A percentile compares a stretch with the other conserved stretches of the same genome.
These are phyloP conservation scores for Osmerus mordax DNA, from an alignment of 2,113 vertebrate species.

Conservation along the genomic window DNA sequence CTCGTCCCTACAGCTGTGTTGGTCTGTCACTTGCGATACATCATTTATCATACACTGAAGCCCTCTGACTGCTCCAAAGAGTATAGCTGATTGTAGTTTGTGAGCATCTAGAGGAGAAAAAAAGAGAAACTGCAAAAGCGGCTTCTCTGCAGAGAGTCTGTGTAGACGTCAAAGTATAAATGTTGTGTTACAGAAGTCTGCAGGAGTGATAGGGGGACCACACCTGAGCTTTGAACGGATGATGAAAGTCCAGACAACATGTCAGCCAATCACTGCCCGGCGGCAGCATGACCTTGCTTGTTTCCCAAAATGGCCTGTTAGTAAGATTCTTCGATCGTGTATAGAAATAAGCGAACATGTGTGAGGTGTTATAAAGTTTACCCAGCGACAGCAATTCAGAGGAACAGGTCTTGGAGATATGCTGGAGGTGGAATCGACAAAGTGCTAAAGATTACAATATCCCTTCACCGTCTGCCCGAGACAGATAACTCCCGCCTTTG, in stretches of 20 bases:
- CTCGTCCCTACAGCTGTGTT: not conserved
- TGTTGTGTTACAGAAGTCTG: too few relatives aligned
- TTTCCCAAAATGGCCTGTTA: not conserved
- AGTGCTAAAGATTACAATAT: constrained; percentile 4
- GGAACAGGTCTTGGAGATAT: not conserved
- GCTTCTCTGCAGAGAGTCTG: too few relatives aligned
- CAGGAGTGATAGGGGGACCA: too few relatives aligned
- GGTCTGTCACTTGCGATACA: not conserved
- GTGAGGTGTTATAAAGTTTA: not conserved
- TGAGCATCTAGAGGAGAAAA: not conserved
- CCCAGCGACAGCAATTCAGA: constrained; percentile 1
- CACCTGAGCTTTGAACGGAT: too few relatives aligned
- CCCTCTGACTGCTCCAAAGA: not conserved
- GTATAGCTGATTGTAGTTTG: not conserved
- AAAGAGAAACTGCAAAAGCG: not conserved
- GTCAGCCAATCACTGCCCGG: not conserved
- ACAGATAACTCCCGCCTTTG: not conserved
- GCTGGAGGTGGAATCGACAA: not conserved
- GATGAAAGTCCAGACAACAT: too few relatives aligned
- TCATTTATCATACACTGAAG: not conserved
- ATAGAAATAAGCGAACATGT: not conserved
- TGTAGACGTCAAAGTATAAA: too few relatives aligned
- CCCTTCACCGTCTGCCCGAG: not conserved
- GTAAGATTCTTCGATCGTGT: not conserved
- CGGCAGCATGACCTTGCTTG: not conserved